Base-by-base conservation (phyloP, 2,888 invertebrate species). In the Rhagium mordax region DNA sequence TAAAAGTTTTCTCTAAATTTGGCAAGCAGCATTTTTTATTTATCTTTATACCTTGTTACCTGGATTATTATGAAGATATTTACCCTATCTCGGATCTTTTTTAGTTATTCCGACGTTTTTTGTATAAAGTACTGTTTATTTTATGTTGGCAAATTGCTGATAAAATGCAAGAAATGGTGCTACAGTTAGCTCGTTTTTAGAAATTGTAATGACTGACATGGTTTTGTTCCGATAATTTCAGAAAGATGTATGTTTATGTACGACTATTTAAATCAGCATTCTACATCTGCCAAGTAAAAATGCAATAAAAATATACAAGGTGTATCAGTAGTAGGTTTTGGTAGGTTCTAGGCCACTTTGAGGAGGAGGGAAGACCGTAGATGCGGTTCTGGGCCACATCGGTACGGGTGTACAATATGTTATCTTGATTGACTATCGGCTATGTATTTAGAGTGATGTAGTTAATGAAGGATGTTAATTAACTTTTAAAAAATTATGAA, bases 1-100 rank as follows among this genome's bases (percentile, higher is more conserved):
- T 68, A 64, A 70, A 70, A 69, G 69, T 67, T 53, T 65, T 61
- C 65, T 74, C 70, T 70, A 51, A 60, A 74, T 74, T 74, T 74
- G 70, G 74, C 74, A 55, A 59, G 61, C 49, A 57, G 66, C 33
- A 59, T 59, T 27, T 71, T 70, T 61, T 68, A 47, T 57, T 68
- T 69, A 69, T 69, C 51, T 70, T 70, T 65, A 48, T 57, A 16
- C 59, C 48, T 65, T 71, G 57, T 59, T 71, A 71, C 55, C n/a
- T 48, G 71, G 59, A 65, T 59, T 65, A 65, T 59, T 65, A 61
- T 33, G 71, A 59, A 62, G 70, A 71, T 71, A 71, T 65, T 65
- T 71, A 65, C 65, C 21, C 59, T 71, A 71, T 71, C 71, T 65
- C 16, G 27, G 62, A 68, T 68, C 68, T 59, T 72, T 57, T 68